phyloP scores from a whole-genome alignment of 2,113 vertebrate species.

The Petromus typicus region DNA sequence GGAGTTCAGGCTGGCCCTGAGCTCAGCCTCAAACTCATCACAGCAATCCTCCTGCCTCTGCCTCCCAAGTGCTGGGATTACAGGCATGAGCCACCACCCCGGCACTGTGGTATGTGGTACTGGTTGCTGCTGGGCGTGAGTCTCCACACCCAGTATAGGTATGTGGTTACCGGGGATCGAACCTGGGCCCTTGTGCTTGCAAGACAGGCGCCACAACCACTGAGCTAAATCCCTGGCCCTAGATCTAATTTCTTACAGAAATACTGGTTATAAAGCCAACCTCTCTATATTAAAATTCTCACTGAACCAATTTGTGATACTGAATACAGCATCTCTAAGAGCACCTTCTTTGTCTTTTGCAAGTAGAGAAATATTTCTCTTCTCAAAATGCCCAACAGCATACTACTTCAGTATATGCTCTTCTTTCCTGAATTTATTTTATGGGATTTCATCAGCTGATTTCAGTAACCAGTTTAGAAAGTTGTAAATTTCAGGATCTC shows the following conservation, averaged over 20 bases:
- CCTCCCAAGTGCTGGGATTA: too few species aligned
- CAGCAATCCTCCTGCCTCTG: too few species aligned
- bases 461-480: not conserved
- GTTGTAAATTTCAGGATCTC: not conserved
- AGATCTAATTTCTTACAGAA: constrained; percentile 1
- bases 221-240: too few species aligned
- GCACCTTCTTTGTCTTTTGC: not conserved
- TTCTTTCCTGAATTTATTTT: not conserved
- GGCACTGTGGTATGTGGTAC: too few species aligned
- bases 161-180: too few species aligned
- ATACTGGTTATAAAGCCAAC: not conserved
- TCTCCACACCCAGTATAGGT: too few species aligned
- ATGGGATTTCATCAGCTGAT: not conserved
- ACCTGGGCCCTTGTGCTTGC: too few species aligned
- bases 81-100: too few species aligned
- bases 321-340: not conserved
- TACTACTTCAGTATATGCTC: not conserved
- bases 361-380: not conserved
- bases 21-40: too few species aligned
- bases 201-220: too few species aligned
- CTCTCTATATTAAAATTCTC: not conserved
- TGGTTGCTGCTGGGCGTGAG: too few species aligned
- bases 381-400: not conserved
- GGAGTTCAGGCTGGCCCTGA: too few species aligned
- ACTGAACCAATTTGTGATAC: not conserved